phyloP scores from a whole-genome alignment of 1,140 invertebrate genomes.

The Drosophila carrolli region DNA sequence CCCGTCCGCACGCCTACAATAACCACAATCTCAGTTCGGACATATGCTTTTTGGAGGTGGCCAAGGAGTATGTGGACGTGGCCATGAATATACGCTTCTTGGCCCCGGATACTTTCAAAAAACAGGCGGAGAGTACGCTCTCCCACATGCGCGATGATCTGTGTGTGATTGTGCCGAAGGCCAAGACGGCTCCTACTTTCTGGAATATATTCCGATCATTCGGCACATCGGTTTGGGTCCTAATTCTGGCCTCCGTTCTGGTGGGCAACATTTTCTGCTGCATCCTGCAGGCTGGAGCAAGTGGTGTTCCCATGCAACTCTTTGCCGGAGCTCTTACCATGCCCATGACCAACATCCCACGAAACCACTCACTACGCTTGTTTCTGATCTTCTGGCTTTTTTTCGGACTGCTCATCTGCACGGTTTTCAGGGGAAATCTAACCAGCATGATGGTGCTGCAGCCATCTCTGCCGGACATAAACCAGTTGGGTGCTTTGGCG shows the following conservation, averaged over 20 bases:
- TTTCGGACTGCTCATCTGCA: conserved; percentile 74
- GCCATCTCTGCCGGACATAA: conserved; percentile 63
- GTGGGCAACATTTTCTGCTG: conserved; percentile 54
- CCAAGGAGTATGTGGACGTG: conserved; percentile 65
- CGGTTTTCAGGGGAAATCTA: conserved; percentile 71
- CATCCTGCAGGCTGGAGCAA: not conserved
- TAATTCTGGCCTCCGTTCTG: conserved; percentile 45
- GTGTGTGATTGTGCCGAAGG: conserved; percentile 77
- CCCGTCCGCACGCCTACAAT: conserved; percentile 46
- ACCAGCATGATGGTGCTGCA: conserved; percentile 78
- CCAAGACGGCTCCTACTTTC: conserved; percentile 56
- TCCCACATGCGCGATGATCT: conserved; percentile 74
- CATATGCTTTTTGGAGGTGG: conserved; percentile 65
- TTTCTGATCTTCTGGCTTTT: conserved; percentile 73
- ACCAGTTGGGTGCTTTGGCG: conserved; percentile 57
- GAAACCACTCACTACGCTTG: conserved; percentile 37
- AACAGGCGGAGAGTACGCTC: conserved; percentile 57
- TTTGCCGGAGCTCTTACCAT: conserved; percentile 55
- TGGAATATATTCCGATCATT: conserved; percentile 82
- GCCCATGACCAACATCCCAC: conserved; percentile 45
- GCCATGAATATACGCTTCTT: conserved; percentile 76
- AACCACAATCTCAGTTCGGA: conserved; percentile 48
- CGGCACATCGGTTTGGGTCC: conserved; percentile 55
- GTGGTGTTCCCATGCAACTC: conserved; percentile 44
- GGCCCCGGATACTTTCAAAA: conserved; percentile 48